Conservation (phyloP, 2,113 vertebrate genomes). For the Peromyscus leucopus region DNA sequence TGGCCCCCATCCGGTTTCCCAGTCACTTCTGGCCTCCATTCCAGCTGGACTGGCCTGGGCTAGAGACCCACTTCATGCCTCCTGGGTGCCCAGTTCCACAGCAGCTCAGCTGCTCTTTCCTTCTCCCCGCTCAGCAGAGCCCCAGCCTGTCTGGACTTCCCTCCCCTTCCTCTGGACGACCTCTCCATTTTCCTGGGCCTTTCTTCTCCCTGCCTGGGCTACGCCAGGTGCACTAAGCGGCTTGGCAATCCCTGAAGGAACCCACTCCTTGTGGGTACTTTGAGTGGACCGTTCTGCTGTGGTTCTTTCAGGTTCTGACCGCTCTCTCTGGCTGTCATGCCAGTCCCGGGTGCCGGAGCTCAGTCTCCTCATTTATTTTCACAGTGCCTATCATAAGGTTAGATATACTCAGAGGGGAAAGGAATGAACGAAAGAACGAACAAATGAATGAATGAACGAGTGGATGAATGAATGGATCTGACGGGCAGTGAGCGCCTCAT, state of each 20-base stretch:
- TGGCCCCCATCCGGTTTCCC: slow-evolving; percentile 51
- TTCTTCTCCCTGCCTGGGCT: background rate
- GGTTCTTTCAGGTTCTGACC: background rate
- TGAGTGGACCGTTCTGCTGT: background rate
- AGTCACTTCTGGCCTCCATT: background rate
- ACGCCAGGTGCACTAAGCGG: background rate
- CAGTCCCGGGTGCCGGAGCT: background rate
- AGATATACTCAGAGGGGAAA: background rate
- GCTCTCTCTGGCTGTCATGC: background rate
- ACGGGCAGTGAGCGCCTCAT: background rate
- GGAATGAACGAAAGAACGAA: background rate
- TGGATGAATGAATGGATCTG: background rate
- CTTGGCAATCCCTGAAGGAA: background rate
- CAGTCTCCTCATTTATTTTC: background rate
- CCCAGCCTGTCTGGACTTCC: background rate
- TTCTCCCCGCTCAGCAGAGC: background rate
- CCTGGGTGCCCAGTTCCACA: background rate
- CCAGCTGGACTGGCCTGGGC: background rate
- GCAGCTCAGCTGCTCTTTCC: background rate
- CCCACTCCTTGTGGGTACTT: background rate
- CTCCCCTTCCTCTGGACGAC: background rate
- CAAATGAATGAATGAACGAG: background rate
- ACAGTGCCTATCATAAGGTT: background rate
- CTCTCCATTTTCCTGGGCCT: background rate
- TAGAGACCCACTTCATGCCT: too few relatives aligned